phyloP scores from a whole-genome alignment of 2,888 invertebrate species.

The Sarcophaga variegata region DNA sequence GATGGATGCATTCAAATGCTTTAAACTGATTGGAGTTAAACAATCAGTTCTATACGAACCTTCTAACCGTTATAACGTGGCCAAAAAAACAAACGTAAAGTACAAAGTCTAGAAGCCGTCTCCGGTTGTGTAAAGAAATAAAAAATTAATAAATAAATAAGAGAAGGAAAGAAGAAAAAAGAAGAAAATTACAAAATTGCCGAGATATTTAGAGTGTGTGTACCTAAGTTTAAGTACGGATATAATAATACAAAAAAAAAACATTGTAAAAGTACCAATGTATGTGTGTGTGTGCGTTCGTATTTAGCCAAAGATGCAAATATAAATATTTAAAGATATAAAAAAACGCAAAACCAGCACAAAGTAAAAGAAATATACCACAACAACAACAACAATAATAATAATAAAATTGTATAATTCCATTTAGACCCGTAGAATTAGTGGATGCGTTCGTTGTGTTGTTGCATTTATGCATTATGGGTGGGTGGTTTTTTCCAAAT shows the following conservation, averaged over 20 bases:
- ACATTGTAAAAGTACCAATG: neutral
- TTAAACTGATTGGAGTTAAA: conserved; percentile 3
- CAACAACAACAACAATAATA: neutral
- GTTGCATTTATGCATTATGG: conserved; percentile 24
- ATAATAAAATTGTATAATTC: neutral
- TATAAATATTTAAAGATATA: neutral
- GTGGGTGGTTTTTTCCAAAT: neutral
- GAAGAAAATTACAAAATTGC: neutral
- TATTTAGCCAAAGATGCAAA: neutral
- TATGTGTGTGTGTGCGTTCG: neutral
- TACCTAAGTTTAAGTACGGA: neutral
- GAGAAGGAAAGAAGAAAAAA: neutral
- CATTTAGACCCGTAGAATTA: conserved; percentile 1
- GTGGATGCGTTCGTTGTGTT: neutral
- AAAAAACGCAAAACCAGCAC: neutral
- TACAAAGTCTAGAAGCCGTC: conserved; percentile 21
- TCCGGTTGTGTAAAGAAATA: conserved; percentile 15
- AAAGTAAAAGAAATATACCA: neutral
- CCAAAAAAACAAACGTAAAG: neutral
- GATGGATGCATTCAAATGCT: conserved; percentile 50
- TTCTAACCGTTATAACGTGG: conserved; percentile 52
- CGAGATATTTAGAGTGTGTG: neutral
- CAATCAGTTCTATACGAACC: conserved; percentile 58
- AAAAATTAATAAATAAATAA: conserved; percentile 8
- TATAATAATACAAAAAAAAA: conserved; percentile 19